These are phyloP conservation scores for Sorex araneus DNA, from an alignment of 2,113 vertebrate species.

Conservation along the genomic window DNA sequence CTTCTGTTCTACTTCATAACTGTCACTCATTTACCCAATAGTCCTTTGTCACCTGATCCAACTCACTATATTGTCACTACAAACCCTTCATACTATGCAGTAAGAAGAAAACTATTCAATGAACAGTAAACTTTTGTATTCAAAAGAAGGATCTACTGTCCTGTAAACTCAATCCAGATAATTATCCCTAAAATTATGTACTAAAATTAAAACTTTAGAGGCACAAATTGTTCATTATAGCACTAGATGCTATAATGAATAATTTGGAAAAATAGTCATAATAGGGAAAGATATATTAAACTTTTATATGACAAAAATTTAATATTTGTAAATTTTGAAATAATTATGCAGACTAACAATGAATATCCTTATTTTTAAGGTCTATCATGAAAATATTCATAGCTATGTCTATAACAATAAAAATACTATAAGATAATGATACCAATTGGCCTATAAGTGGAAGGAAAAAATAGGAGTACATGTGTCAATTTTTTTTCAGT, in stretches of 20 bases:
- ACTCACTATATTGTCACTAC: neutral
- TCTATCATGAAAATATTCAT: conserved; percentile 43
- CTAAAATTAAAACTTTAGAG: neutral
- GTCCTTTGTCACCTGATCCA: conserved; percentile 8
- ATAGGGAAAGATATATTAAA: neutral
- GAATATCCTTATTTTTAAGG: neutral
- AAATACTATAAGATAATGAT: conserved; percentile 45
- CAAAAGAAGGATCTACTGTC: neutral
- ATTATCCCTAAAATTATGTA: conserved; percentile 15
- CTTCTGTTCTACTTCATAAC: conserved; percentile 31
- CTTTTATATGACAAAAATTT: conserved; percentile 30
- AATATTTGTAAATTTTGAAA: neutral
- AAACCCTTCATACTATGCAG: neutral
- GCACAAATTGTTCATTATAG: conserved; percentile 27
- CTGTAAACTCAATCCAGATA: conserved; percentile 35
- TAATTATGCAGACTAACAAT: neutral
- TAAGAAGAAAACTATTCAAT: neutral
- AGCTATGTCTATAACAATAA: neutral
- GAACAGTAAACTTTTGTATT: conserved; percentile 42
- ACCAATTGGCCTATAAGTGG: conserved; percentile 29
- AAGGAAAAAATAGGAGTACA: conserved; percentile 25
- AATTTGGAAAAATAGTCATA: conserved; percentile 7
- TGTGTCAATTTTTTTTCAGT: neutral
- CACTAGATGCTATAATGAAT: conserved; percentile 34
- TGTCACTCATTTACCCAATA: conserved; percentile 25